Evolutionary conservation across 2,797 vertebrate genomes (phyloP).

Genomic region (Prunella strophiata): DNA sequence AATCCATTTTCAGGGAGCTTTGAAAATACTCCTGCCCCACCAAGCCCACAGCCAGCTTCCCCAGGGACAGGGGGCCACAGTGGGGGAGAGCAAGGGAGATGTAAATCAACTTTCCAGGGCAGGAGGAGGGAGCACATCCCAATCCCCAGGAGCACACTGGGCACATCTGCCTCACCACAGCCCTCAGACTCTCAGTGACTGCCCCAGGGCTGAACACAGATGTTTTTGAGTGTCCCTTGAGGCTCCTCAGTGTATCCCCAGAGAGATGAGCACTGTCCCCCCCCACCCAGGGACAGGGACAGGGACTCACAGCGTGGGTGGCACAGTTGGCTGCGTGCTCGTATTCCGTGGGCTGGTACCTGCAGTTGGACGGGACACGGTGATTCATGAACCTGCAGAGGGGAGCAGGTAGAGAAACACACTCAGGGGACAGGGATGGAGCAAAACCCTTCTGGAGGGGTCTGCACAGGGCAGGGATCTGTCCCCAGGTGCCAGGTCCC

Average conservation of each 20-base stretch:
- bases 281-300: neutral
- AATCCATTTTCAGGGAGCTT: neutral
- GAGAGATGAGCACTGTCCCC: neutral
- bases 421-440: accelerated
- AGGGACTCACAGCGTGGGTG: constrained; percentile 89
- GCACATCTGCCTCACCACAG: neutral
- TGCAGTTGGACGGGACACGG: constrained; percentile 86
- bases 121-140: neutral
- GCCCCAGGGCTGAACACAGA: neutral
- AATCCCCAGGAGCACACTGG: accelerated
- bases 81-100: neutral
- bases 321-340: constrained; percentile 94
- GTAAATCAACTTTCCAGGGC: neutral
- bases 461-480: neutral
- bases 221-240: neutral
- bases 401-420: neutral
- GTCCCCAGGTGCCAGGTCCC: neutral
- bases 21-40: neutral
- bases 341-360: constrained; percentile 94
- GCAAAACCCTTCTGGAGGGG: neutral
- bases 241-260: neutral
- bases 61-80: accelerated
- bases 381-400: constrained; percentile 90
- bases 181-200: neutral
- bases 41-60: neutral